Evolutionary conservation across 2,113 vertebrate genomes (phyloP), one percentile per base, ranked within the genome.

Genomic region (Ailuropoda melanoleuca): DNA sequence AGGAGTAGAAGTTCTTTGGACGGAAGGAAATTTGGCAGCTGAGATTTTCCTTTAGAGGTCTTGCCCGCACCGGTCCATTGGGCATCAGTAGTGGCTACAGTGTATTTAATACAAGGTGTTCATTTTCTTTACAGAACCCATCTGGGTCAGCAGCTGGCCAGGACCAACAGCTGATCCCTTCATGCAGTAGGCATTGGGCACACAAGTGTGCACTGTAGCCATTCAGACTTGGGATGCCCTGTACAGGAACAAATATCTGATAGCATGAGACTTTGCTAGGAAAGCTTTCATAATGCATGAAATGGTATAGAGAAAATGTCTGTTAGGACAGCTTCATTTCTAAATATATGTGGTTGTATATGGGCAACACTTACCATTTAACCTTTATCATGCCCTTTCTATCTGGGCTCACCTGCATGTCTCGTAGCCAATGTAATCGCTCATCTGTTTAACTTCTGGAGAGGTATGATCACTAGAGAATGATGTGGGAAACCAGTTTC

Each of bases 111-210:
- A 84, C 80, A 97, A 97, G 90, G 96, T 98, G 58, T 90, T 98
- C 39, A 24, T 96, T 98, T 98, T 80, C 80, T 91, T 64, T 90
- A 83, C 19, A 95, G 96, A 98, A 75, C 78, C 75, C 39, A 4
- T 90, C 64, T 96, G 84, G 96, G 94, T 95, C 93, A 97, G 72
- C 97, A 98, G 93, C 81, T 97, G 95, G 94, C 0, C 6, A 84
- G 85, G 80, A 96, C 43, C 84, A 96, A 84, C 93, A 97, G 96
- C 97, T 98, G 97, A 66, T 93, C 95, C 87, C 96, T 95, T 97
- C 91, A 88, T 93, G 93, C 77, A 93, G 92, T 83, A 97, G 96
- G 84, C 92, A 96, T 93, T 94, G 98, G 98, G 75, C 92, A 96
- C 37, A 39, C 58, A 50, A 96, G 93, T 68, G 31, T 78, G 68